phyloP scores from a whole-genome alignment of 2,797 vertebrate species.

The Octomys mimax region DNA sequence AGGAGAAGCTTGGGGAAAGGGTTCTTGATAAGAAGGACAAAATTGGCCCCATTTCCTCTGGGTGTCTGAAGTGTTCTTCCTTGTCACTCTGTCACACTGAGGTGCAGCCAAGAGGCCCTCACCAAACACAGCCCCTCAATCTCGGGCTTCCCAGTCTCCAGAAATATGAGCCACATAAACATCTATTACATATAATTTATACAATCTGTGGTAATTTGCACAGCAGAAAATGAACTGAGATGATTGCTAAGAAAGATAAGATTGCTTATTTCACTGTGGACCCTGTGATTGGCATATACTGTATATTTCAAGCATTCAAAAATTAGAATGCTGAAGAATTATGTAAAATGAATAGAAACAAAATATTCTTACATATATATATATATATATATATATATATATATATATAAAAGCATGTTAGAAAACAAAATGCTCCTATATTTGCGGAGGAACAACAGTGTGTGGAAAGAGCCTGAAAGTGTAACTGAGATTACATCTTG shows the following conservation, averaged over 20 bases:
- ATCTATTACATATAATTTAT: background rate
- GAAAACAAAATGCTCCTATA: background rate
- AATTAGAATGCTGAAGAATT: background rate
- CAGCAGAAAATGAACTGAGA: background rate
- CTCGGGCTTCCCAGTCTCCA: background rate
- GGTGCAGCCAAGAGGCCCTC: background rate
- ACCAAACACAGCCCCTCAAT: background rate
- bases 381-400: background rate
- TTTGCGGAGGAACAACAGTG: background rate
- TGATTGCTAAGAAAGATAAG: background rate
- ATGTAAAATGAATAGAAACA: background rate
- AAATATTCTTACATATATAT: background rate
- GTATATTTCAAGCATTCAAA: background rate
- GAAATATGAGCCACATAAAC: background rate
- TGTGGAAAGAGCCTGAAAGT: background rate
- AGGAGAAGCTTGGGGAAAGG: background rate
- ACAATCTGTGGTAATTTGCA: background rate
- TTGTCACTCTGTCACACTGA: background rate
- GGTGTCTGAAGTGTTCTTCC: background rate
- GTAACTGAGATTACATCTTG: background rate
- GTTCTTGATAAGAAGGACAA: background rate
- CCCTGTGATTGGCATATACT: background rate
- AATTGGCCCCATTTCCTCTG: background rate
- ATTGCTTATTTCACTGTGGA: background rate
- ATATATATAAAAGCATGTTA: slow-evolving; percentile 7